A percentile compares a stretch with the other conserved stretches of the same genome.
phyloP scores from a whole-genome alignment of 1,140 invertebrate genomes.

The Megalopta genalis region DNA sequence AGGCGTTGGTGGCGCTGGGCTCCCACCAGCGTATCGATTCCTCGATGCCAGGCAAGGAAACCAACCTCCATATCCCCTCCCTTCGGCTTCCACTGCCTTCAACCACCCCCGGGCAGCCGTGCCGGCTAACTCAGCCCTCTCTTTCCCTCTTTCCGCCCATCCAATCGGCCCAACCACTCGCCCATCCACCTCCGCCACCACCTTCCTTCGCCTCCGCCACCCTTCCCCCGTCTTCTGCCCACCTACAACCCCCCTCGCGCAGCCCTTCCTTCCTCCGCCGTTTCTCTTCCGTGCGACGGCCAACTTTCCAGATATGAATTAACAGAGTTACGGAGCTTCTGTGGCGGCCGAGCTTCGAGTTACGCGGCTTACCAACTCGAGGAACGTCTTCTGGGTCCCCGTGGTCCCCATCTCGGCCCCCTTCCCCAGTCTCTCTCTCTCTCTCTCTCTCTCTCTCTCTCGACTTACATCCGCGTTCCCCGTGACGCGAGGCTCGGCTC shows the following conservation, averaged over 20 bases:
- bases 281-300: slow-evolving; percentile 57
- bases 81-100: slow-evolving; percentile 52
- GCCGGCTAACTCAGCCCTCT: slow-evolving; percentile 57
- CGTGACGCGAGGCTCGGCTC: neutral
- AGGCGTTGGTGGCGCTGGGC: slow-evolving; percentile 77
- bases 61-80: slow-evolving; percentile 56
- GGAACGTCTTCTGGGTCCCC: slow-evolving; percentile 68
- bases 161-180: slow-evolving; percentile 53
- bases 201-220: slow-evolving; percentile 45
- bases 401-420: no score
- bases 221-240: slow-evolving; percentile 47
- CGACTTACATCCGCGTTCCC: neutral
- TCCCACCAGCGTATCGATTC: slow-evolving; percentile 76
- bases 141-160: slow-evolving; percentile 60
- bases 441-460: no score
- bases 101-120: slow-evolving; percentile 64
- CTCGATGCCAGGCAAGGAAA: slow-evolving; percentile 71
- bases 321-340: slow-evolving; percentile 79
- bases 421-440: no score
- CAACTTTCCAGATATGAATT: slow-evolving; percentile 80
- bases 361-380: slow-evolving; percentile 75
- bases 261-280: slow-evolving; percentile 39
- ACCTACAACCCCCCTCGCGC: slow-evolving; percentile 35
- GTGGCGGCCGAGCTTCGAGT: slow-evolving; percentile 68
- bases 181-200: slow-evolving; percentile 44